A percentile compares a stretch with the other conserved stretches of the same genome.
These are phyloP conservation scores for Leuciscus waleckii DNA, from an alignment of 2,797 vertebrate genomes.

Conservation along the genomic window DNA sequence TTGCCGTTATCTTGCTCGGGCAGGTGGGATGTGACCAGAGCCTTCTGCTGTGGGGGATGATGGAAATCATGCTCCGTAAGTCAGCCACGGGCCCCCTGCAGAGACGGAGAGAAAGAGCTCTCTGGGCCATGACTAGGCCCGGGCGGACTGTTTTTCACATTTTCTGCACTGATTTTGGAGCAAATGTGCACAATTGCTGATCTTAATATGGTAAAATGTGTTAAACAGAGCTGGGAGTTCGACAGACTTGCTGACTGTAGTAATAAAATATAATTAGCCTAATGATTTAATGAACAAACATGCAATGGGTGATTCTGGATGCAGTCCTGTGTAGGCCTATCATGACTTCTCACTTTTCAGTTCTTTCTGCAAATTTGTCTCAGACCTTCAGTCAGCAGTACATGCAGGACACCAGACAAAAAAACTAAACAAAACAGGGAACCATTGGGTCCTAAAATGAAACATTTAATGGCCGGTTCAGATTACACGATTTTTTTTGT, in stretches of 20 bases:
- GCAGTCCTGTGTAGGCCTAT: not conserved
- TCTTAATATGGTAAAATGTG: not conserved
- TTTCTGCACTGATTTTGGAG: constrained; percentile 10
- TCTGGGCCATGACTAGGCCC: constrained; percentile 52
- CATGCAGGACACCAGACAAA: not conserved
- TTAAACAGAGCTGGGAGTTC: not conserved
- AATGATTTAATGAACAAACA: not conserved
- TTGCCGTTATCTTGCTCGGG: constrained; percentile 65
- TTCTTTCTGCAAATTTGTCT: constrained; percentile 43
- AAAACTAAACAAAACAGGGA: no score
- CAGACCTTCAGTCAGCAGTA: constrained; percentile 5
- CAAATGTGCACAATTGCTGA: not conserved
- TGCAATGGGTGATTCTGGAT: not conserved
- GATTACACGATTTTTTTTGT: no score
- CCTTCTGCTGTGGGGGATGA: constrained; percentile 58
- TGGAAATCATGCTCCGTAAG: constrained; percentile 61
- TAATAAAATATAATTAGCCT: not conserved
- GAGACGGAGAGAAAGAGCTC: constrained; percentile 51
- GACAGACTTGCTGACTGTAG: not conserved
- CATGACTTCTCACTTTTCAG: constrained; percentile 43
- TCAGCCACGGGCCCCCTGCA: constrained; percentile 56
- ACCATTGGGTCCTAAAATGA: no score
- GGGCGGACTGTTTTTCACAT: not conserved
- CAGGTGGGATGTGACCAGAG: constrained; percentile 66
- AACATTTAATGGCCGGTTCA: no score